Conservation (phyloP, 2,888 invertebrate genomes). For the Drosophila demipolita region DNA sequence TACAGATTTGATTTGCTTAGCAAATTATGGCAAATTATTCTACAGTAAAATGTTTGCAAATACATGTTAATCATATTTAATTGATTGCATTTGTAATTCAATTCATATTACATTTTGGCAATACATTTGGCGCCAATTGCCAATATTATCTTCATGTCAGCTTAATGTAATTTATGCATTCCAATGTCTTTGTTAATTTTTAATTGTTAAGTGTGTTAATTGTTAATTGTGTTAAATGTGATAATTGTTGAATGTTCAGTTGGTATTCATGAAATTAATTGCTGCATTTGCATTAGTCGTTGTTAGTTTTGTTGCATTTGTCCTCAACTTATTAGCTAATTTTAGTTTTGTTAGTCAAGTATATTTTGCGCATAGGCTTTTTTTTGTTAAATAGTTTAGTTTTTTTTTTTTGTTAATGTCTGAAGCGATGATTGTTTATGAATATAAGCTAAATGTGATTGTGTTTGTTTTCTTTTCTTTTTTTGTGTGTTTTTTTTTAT, state of each 20-base stretch:
- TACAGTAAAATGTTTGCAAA: conserved; percentile 56
- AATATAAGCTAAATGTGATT: conserved; percentile 22
- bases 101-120: conserved; percentile 36
- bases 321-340: conserved; percentile 64
- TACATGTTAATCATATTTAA: conserved; percentile 20
- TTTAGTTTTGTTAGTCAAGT: conserved; percentile 72
- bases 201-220: not conserved
- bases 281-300: conserved; percentile 45
- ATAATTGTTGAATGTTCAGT: not conserved
- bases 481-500: conserved; percentile 8
- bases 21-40: conserved; percentile 80
- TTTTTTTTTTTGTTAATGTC: conserved; percentile 32
- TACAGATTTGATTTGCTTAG: conserved; percentile 72
- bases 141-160: conserved; percentile 37
- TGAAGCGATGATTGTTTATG: conserved; percentile 28
- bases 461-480: conserved; percentile 4
- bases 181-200: conserved; percentile 1
- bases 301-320: conserved; percentile 54
- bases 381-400: conserved; percentile 26
- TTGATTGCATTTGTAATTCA: conserved; percentile 26
- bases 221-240: conserved; percentile 21
- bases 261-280: conserved; percentile 21
- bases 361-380: conserved; percentile 22
- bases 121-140: conserved; percentile 16
- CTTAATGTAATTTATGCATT: conserved; percentile 14